Evolutionary conservation across 1,140 invertebrate genomes (phyloP).

Genomic region (Trypoxylus dichotomus): DNA sequence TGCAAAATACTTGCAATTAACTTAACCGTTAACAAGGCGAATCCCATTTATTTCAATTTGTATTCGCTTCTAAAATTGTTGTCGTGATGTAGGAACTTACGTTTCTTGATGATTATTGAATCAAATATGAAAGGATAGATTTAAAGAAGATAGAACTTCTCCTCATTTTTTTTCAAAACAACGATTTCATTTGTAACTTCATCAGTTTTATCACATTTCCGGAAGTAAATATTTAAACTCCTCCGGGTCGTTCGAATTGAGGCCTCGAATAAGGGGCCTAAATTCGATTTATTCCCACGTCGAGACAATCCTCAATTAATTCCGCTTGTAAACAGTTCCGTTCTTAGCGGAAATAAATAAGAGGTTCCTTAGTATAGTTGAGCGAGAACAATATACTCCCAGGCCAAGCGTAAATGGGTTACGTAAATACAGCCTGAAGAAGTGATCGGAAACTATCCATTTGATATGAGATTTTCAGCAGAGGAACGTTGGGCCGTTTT

Average conservation of each 20-base stretch:
- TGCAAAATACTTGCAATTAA: background rate
- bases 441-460: constrained; percentile 13
- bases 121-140: background rate
- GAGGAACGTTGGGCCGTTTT: background rate
- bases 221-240: constrained; percentile 15
- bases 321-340: background rate
- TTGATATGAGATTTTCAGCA: background rate
- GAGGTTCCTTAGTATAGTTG: background rate
- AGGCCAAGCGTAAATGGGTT: background rate
- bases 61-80: background rate
- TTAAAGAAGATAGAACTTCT: background rate
- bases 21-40: too few relatives aligned
- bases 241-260: background rate
- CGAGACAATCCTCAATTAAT: constrained; percentile 2
- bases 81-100: background rate
- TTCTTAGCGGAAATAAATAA: background rate
- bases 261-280: background rate
- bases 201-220: background rate
- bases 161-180: background rate
- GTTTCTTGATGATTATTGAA: background rate
- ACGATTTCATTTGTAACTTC: background rate
- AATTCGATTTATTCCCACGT: background rate
- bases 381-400: background rate
- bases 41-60: too few relatives aligned
- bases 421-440: background rate